Evolutionary conservation across 2,888 invertebrate genomes (phyloP), one percentile per base, ranked within the genome.

Genomic region (Drosophila mercatorum): DNA sequence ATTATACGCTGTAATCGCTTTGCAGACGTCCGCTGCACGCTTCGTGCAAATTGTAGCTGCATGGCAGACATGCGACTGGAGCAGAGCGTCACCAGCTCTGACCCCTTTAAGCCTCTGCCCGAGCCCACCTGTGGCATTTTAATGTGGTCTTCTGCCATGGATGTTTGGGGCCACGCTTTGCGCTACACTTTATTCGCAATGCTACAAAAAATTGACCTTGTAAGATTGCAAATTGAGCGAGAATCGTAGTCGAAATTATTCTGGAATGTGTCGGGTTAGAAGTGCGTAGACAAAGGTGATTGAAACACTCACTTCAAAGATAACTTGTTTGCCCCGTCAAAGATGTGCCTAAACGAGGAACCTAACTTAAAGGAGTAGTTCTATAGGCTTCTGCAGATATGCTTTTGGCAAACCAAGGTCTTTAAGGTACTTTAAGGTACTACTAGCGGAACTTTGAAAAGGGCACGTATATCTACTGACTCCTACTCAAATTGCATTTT

Each of bases 1-100:
- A 81, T 83, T 86, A 79, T 74, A 72, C 76, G 67, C 71, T 68
- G 70, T 81, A 87, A 84, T 88, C 85, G 81, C 56, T 71, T 55
- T 66, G 36, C 78, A 73, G 80, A 70, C 76, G 78, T 52, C 55
- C 65, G 68, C n/a, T 76, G 88, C 84, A 84, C 84, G 84, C 85
- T 88, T 81, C 55, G 60, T 49, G 74, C 75, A 82, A 83, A 83
- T 84, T 88, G 83, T 73, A 60, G 72, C 64, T 56, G 68, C 76
- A 72, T 76, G 75, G 52, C 57, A 80, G 64, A 53, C 80, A 81
- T 83, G 79, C 79, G 77, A 75, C 78, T 78, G 72, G 44, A 46
- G 63, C 78, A 74, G 40, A 14, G 38, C 28, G 58, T 40, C 68
- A 56, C 22, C 49, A 34, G 31, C 10, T 44, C 14, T 59, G 22